phyloP scores from a whole-genome alignment of 2,113 vertebrate species.

The Cebidichthys violaceus region DNA sequence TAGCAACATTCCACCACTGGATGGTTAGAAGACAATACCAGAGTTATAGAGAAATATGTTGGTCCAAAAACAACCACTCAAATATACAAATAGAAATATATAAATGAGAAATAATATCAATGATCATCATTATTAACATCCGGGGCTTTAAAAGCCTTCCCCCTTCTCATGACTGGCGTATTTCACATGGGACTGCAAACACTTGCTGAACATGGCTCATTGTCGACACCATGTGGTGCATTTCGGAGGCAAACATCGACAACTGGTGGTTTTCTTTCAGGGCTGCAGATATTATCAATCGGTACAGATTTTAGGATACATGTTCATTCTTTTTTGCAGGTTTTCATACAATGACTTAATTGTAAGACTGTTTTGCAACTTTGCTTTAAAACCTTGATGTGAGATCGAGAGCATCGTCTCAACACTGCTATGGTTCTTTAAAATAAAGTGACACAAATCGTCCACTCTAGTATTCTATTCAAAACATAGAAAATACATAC shows the following conservation, averaged over 20 bases:
- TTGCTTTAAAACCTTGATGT: neutral
- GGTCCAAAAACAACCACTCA: neutral
- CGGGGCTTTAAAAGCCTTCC: neutral
- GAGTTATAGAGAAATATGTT: neutral
- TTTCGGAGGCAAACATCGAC: neutral
- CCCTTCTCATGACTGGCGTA: neutral
- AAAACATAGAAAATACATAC: too few relatives aligned
- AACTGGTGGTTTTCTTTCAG: too few relatives aligned
- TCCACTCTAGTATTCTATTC: neutral
- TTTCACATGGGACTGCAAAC: neutral
- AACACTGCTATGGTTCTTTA: neutral
- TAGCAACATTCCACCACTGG: neutral
- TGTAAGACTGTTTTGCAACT: neutral
- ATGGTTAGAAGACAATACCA: neutral
- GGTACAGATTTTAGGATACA: neutral
- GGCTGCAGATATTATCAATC: neutral
- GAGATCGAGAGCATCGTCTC: neutral
- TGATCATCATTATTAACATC: neutral
- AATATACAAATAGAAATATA: neutral
- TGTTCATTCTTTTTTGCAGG: neutral
- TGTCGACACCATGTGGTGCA: constrained; percentile 47
- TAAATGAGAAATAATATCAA: neutral
- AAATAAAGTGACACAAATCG: neutral
- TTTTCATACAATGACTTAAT: neutral
- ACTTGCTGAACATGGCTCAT: neutral